Evolutionary conservation across 1,140 invertebrate genomes (phyloP), one percentile per base, ranked within the genome.

Genomic region (Nephotettix cincticeps): DNA sequence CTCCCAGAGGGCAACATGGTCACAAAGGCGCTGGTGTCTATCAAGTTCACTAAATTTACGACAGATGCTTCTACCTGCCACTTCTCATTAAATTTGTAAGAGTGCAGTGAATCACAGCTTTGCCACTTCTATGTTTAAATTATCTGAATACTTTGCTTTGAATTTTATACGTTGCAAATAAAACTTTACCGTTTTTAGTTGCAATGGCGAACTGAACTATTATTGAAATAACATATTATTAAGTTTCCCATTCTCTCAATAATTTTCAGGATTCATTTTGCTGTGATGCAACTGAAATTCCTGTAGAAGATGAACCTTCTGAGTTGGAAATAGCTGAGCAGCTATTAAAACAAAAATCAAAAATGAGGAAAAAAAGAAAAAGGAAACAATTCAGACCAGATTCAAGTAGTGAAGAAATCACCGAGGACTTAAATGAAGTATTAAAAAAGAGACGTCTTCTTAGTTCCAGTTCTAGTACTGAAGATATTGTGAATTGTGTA

Each of bases 221-320:
- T n/a, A n/a, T 19, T 51, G 4, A 51, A 4, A 19, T 51, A 51
- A 19, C 21, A 51, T 11, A 19, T 17, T 6, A 3, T 51, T 21
- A 51, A 51, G 14, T 19, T 4, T 51, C 14, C 3, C 4, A 11
- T 51, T 4, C 3, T 9, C 14, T 51, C 3, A 17, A 19, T 2
- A 47, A 23, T 56, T 69, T 73, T 68, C 61, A 74, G 68, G 73
- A 74, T 58, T 74, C 73, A 9, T 74, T 74, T 65, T 74, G 73
- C 47, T 70, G 71, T 29, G 73, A 70, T 58, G 68, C 65, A 1
- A 64, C 65, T 17, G 70, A 72, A 28, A 63, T 67, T 2, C 28
- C 19, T n/a, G 28, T 43, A 11, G 73, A 43, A 17, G 23, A 66
- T 29, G 70, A 71, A 32, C 27, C 64, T 54, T 71, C 73, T 21